Conservation (phyloP, 2,113 vertebrate species). For the Progne subis region DNA sequence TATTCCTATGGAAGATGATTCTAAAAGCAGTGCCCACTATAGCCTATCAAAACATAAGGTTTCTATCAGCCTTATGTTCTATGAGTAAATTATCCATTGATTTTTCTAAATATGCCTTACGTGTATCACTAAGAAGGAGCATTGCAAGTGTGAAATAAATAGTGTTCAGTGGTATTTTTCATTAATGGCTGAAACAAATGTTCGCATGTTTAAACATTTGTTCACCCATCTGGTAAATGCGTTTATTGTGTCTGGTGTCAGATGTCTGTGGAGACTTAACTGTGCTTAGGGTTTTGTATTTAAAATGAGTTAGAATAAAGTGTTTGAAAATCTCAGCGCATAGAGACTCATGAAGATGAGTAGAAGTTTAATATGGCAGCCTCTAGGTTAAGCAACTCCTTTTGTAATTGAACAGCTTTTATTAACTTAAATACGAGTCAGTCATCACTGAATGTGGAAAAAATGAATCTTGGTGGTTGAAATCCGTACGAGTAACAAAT, state of each 20-base stretch:
- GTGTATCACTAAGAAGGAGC: constrained; percentile 9
- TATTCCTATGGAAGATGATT: not conserved
- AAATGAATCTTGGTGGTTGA: not conserved
- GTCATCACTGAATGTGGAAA: not conserved
- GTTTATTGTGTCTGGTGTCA: not conserved
- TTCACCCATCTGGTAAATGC: constrained; percentile 49
- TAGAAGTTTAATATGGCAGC: not conserved
- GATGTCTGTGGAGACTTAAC: not conserved
- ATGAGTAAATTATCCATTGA: constrained; percentile 2
- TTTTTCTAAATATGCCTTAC: not conserved
- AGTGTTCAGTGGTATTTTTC: constrained; percentile 23
- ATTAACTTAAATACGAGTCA: not conserved
- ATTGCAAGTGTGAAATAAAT: constrained; percentile 51
- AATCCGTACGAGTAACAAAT: not conserved
- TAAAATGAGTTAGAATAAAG: not conserved
- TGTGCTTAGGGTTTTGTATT: not conserved
- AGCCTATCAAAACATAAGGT: not conserved
- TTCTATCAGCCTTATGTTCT: not conserved
- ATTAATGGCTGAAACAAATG: constrained; percentile 25
- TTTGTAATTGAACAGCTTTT: not conserved
- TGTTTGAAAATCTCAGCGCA: not conserved
- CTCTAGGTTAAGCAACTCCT: not conserved
- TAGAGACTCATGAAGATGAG: not conserved
- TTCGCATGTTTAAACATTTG: constrained; percentile 48
- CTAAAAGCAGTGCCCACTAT: constrained; percentile 2